These are phyloP conservation scores for Acanthiza pusilla DNA, from an alignment of 2,797 vertebrate species.

Conservation along the genomic window DNA sequence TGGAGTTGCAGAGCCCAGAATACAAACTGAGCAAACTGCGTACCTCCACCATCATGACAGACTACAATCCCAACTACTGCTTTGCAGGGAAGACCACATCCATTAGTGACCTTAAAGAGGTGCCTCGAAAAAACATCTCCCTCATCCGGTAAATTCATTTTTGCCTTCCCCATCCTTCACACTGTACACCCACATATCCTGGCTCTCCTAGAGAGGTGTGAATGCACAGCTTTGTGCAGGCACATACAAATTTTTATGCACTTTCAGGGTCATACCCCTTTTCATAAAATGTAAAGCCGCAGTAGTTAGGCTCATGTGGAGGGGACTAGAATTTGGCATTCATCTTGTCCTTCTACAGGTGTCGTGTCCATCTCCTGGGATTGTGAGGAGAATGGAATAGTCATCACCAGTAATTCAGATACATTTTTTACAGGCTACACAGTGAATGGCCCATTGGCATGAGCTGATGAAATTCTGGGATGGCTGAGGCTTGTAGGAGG, in stretches of 20 bases:
- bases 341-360: not conserved
- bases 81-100: constrained; percentile 96
- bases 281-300: not conserved
- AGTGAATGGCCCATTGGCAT: not conserved
- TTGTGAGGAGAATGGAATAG: not conserved
- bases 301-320: not conserved
- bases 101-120: constrained; percentile 97
- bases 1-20: constrained; percentile 97
- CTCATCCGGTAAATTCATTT: constrained; percentile 84
- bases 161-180: not conserved
- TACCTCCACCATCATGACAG: constrained; percentile 98
- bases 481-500: not conserved
- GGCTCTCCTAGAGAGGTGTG: not conserved
- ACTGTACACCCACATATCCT: fast-evolving
- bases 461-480: not conserved
- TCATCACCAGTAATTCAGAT: not conserved
- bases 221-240: not conserved
- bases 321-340: not conserved
- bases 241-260: not conserved
- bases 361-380: not conserved
- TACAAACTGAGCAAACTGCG: constrained; percentile 97
- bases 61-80: constrained; percentile 99
- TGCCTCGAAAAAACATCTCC: constrained; percentile 93
- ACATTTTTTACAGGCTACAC: not conserved
- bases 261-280: not conserved